These are phyloP conservation scores for Toxotes jaculatrix DNA, from an alignment of 2,113 vertebrate species.

Conservation along the genomic window DNA sequence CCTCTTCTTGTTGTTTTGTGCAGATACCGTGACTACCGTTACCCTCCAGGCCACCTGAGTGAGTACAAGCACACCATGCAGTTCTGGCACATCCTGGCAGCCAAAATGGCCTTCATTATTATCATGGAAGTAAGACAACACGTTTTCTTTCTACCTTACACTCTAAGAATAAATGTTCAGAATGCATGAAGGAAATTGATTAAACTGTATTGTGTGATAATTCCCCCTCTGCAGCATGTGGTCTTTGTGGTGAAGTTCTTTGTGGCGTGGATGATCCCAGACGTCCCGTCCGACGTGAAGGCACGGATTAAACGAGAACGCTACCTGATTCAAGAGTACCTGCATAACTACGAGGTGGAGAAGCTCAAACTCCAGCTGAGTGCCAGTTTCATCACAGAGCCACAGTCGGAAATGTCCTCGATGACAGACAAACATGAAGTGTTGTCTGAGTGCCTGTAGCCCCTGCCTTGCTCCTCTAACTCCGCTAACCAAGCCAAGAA, in stretches of 20 bases:
- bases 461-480: background rate
- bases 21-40: conserved; percentile 91
- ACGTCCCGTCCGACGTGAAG: conserved; percentile 92
- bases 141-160: background rate
- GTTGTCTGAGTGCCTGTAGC: conserved; percentile 83
- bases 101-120: conserved; percentile 97
- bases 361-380: conserved; percentile 89
- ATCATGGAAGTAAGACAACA: conserved; percentile 91
- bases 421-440: conserved; percentile 83
- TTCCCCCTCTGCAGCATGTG: conserved; percentile 86
- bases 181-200: background rate
- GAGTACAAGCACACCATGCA: conserved; percentile 90
- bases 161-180: background rate
- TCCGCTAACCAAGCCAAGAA: conserved; percentile 7
- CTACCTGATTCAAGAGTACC: conserved; percentile 92
- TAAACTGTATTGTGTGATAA: background rate
- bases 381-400: conserved; percentile 83
- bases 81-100: conserved; percentile 97
- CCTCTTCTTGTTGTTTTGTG: conserved; percentile 11
- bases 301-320: conserved; percentile 94
- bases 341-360: conserved; percentile 93
- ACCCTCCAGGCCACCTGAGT: conserved; percentile 87
- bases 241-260: conserved; percentile 98
- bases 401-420: conserved; percentile 73
- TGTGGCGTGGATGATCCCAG: conserved; percentile 97